Evolutionary conservation across 2,797 vertebrate genomes (phyloP).

Genomic region (Meriones psammophilus): DNA sequence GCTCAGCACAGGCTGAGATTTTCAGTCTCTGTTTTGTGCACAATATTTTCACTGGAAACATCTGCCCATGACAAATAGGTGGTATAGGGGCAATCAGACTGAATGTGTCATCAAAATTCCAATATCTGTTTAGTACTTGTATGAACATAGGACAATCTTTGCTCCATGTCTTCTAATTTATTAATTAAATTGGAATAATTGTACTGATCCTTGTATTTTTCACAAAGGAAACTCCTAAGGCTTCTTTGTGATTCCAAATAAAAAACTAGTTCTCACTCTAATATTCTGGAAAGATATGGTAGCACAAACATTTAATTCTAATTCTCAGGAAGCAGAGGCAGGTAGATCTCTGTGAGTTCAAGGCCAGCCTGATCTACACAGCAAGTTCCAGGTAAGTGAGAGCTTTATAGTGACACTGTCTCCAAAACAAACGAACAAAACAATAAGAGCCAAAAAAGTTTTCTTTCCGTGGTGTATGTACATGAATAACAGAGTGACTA

Average conservation of each 20-base stretch:
- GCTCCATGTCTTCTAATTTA: not conserved
- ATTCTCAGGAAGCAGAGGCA: not conserved
- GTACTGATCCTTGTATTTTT: not conserved
- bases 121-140: conserved; percentile 28
- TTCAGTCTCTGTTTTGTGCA: not conserved
- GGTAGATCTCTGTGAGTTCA: not conserved
- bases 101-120: conserved; percentile 17
- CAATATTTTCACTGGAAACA: conserved; percentile 42
- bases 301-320: not conserved
- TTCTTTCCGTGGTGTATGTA: not conserved
- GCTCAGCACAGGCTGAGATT: not conserved
- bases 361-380: not conserved
- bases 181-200: not conserved
- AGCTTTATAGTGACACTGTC: not conserved
- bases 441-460: not conserved
- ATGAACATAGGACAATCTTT: not conserved
- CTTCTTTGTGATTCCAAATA: not conserved
- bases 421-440: not conserved
- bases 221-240: not conserved
- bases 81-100: not conserved
- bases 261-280: not conserved
- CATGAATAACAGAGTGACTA: not conserved
- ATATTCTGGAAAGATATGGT: not conserved
- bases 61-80: not conserved
- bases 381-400: not conserved